Conservation (phyloP, 35 echinoderm and acorn worm genomes). For the Ophiothrix spiculata region DNA sequence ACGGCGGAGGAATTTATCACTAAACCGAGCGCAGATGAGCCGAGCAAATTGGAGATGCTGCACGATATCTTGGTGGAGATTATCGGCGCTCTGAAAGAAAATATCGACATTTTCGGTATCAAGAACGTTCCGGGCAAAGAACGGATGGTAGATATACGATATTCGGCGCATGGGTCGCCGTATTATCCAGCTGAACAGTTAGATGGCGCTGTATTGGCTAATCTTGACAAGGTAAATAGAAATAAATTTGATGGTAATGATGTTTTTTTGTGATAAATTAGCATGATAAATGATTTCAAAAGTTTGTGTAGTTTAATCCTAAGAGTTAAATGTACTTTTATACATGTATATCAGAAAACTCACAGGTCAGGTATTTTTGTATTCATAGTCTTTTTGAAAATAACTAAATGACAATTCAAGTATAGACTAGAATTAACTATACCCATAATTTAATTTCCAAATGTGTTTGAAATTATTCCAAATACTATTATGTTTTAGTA, state of each 20-base stretch:
- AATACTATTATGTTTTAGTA: too few relatives aligned
- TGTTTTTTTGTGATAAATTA: background rate
- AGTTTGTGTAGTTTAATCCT: too few relatives aligned
- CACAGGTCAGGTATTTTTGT: too few relatives aligned
- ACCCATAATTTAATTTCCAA: too few relatives aligned
- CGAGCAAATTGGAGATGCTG: slow-evolving; percentile 52
- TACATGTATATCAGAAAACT: too few relatives aligned
- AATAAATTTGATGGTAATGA: background rate
- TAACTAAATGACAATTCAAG: too few relatives aligned
- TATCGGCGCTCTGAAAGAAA: slow-evolving; percentile 63
- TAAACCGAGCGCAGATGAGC: background rate
- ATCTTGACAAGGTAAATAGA: slow-evolving; percentile 38
- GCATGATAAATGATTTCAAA: too few relatives aligned
- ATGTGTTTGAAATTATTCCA: too few relatives aligned
- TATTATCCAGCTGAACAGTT: slow-evolving; percentile 84
- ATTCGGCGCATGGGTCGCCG: slow-evolving; percentile 93
- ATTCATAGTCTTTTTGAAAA: too few relatives aligned
- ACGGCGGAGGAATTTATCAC: slow-evolving; percentile 75
- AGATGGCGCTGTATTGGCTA: slow-evolving; percentile 48
- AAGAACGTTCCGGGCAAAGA: slow-evolving; percentile 55
- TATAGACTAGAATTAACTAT: too few relatives aligned
- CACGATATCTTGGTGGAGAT: slow-evolving; percentile 49
- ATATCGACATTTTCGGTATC: slow-evolving; percentile 95
- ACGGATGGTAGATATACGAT: slow-evolving; percentile 65
- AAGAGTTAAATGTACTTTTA: too few relatives aligned